These are phyloP conservation scores for Serrognathus titanus DNA, from an alignment of 2,888 invertebrate genomes.

Conservation along the genomic window DNA sequence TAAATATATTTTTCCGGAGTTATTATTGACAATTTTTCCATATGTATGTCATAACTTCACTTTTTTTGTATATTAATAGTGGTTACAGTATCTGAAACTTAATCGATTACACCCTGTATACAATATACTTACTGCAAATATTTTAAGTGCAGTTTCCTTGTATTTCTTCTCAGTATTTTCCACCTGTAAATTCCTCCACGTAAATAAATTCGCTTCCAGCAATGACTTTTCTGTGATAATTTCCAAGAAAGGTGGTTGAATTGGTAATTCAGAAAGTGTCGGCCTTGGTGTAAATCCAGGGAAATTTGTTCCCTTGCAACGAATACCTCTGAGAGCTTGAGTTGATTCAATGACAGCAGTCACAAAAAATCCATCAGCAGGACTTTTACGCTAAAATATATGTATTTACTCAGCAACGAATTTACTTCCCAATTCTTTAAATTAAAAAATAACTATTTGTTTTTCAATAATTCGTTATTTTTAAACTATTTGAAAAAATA, in stretches of 20 bases:
- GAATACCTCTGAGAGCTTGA: constrained; percentile 75
- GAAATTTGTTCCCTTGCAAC: constrained; percentile 85
- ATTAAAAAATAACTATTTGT: too few relatives aligned
- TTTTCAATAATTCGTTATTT: too few relatives aligned
- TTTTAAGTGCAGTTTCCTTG: constrained; percentile 78
- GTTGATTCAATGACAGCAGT: constrained; percentile 75
- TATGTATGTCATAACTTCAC: too few relatives aligned
- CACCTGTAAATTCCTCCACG: constrained; percentile 60
- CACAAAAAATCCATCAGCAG: constrained; percentile 71
- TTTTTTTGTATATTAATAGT: too few relatives aligned
- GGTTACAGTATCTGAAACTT: too few relatives aligned
- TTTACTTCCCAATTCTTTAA: too few relatives aligned
- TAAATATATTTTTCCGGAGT: too few relatives aligned
- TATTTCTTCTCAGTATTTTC: constrained; percentile 65
- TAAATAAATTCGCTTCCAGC: constrained; percentile 71
- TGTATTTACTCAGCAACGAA: not conserved
- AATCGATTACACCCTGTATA: not conserved
- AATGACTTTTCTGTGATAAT: constrained; percentile 72
- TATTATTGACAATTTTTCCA: too few relatives aligned
- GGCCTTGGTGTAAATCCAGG: constrained; percentile 86
- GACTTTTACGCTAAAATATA: constrained; percentile 57
- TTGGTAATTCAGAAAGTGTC: constrained; percentile 69
- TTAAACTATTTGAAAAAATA: too few relatives aligned
- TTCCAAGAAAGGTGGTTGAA: constrained; percentile 54
- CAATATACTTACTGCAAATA: constrained; percentile 73